Base-by-base conservation (phyloP, 2,888 invertebrate genomes). In the Cephus sareptanus region DNA sequence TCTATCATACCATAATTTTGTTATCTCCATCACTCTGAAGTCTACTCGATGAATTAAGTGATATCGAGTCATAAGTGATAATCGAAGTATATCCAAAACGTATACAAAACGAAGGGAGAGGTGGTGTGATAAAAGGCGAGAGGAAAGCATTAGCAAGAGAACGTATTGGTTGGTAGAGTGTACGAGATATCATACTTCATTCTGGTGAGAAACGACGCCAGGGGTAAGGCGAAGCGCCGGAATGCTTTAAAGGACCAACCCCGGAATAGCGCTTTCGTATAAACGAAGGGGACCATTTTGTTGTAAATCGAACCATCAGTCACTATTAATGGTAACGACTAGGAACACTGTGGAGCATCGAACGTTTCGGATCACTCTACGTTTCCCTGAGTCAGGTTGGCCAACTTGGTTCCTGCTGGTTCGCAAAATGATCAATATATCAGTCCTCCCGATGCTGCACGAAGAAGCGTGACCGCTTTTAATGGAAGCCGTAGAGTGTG, bases 251-350 rank as follows among this genome's bases (percentile, higher is more conserved):
- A 78, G 79, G 77, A 74, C 76, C 40, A 34, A 68, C 68, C 76
- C 75, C 77, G 77, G 76, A 79, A 80, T 80, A 80, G 77, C 75
- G 78, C 74, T 12, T 75, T 74, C 9, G 79, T 77, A 77, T 74
- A 74, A 75, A 81, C 23, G 77, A 73, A 75, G 77, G 74, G 76
- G 77, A 76, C 74, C 76, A 76, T 79, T 79, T 80, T 73, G 79
- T 76, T 77, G 79, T 76, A 76, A 81, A 80, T 80, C 79, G 76
- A 81, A 81, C 80, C 75, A 81, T 81, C 80, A 77, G 76, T 81
- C 80, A 78, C 75, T 77, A 77, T 79, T 79, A 81, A 81, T 76
- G 74, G 78, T 34, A 70, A 9, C 56, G 23, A 56, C 9, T 56
- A 23, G 23, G 56, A 56, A 23, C 9, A 56, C 23, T 23, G 2